These are phyloP conservation scores for Rutpela maculata DNA, from an alignment of 2,888 invertebrate genomes.

Conservation along the genomic window DNA sequence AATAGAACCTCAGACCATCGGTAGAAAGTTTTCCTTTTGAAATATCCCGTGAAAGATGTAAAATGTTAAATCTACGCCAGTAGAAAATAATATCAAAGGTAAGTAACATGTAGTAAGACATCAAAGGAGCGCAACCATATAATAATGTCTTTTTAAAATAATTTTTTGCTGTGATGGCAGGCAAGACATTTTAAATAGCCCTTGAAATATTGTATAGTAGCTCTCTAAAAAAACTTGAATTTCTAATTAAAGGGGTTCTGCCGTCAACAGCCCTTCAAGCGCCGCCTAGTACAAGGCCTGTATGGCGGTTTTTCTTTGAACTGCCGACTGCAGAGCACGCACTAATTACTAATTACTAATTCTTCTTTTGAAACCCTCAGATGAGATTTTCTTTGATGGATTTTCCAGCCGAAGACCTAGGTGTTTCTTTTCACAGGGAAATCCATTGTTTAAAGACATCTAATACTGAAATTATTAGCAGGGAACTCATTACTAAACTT, in stretches of 20 bases:
- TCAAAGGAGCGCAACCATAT: constrained; percentile 45
- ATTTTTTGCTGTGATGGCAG: constrained; percentile 42
- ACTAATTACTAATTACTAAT: constrained; percentile 66
- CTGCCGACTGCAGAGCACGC: constrained; percentile 62
- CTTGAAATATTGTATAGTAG: constrained; percentile 51
- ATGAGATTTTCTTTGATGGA: constrained; percentile 61
- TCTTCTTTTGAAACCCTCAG: constrained; percentile 59
- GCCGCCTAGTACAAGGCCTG: constrained; percentile 41
- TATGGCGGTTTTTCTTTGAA: constrained; percentile 58
- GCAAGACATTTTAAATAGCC: constrained; percentile 43
- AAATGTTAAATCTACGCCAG: not conserved
- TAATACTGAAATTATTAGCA: constrained; percentile 38
- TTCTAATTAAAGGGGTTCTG: constrained; percentile 58
- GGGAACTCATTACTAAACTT: constrained; percentile 34
- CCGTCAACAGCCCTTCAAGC: constrained; percentile 53
- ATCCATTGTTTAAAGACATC: constrained; percentile 40
- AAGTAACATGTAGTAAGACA: constrained; percentile 37
- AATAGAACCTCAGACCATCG: not conserved
- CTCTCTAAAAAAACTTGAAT: constrained; percentile 54
- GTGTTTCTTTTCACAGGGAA: constrained; percentile 45
- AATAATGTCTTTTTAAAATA: constrained; percentile 47
- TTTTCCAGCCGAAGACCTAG: constrained; percentile 39
- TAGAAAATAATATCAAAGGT: constrained; percentile 38
- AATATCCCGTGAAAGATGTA: not conserved
- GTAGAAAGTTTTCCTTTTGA: not conserved